Evolutionary conservation across 2,113 vertebrate species (phyloP), one percentile per base, ranked within the genome.

Genomic region (Mus pahari): DNA sequence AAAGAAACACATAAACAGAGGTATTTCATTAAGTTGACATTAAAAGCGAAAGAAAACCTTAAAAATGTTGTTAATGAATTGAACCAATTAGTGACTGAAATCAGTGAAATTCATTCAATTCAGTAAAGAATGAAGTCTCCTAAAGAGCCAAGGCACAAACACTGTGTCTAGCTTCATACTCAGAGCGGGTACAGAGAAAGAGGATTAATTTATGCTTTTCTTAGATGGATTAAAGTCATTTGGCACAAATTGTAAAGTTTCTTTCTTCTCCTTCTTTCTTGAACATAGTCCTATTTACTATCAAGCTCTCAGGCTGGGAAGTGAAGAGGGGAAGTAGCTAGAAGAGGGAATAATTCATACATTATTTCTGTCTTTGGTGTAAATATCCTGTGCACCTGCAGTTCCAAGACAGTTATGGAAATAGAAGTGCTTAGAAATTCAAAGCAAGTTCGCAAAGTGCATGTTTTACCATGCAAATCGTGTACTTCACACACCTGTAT

Each of bases 321-420:
- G 88, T 92, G 83, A 7, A n/a, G 93, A 97, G 96, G 96, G 97
- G 97, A 98, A 98, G 95, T 78, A 94, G 71, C 0, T 64, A 96
- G 95, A 39, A 75, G 95, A 97, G 86, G 91, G 73, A 96, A 97
- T 96, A 91, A 97, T 97, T 84, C 95, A 96, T 94, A 96, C 60
- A 66, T 97, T 97, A 97, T 92, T 94, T 94, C 84, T 97, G 83
- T 83, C 86, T 71, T 89, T 96, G 22, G 90, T 96, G 31, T 90
- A 95, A 98, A 97, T 86, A 96, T 94, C 97, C 97, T 98, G 93
- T 98, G 96, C 96, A 98, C 97, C 98, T 98, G 98, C 97, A 97
- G 53, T 92, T 66, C 77, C 96, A 62, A 66, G 71, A 58, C 84
- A 91, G 87, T 90, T 89, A 89, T 92, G 75, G 60, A 97, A 98